Conservation (phyloP, 2,113 vertebrate species). For the Drymodes brunneopygia region DNA sequence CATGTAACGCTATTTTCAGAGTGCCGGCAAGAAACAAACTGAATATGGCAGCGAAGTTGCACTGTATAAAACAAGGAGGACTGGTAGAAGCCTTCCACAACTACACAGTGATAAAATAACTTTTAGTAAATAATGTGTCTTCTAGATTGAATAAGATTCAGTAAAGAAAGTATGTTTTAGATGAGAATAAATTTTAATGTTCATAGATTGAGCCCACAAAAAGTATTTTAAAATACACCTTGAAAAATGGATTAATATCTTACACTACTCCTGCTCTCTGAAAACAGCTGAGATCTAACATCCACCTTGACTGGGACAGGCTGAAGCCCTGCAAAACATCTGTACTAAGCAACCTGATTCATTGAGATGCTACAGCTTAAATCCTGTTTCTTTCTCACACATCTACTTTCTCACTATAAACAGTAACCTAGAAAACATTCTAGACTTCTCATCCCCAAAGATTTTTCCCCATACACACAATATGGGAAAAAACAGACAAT, state of each 20-base stretch:
- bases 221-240: not conserved
- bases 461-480: not conserved
- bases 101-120: not conserved
- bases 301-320: not conserved
- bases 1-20: not conserved
- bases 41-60: rapidly evolving
- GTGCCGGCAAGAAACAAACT: not conserved
- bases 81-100: not conserved
- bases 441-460: not conserved
- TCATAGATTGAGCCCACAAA: not conserved
- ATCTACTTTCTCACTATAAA: not conserved
- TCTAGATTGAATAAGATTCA: not conserved
- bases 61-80: not conserved
- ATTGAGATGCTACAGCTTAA: not conserved
- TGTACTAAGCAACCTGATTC: not conserved
- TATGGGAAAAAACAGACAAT: not conserved
- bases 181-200: not conserved
- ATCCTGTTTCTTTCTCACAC: not conserved
- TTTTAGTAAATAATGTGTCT: not conserved
- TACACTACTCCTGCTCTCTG: not conserved
- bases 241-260: not conserved
- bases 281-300: not conserved
- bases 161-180: not conserved
- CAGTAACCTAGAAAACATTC: not conserved
- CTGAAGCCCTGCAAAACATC: not conserved